These are phyloP conservation scores for Pseudonaja textilis DNA, from an alignment of 2,113 vertebrate genomes.

Conservation along the genomic window DNA sequence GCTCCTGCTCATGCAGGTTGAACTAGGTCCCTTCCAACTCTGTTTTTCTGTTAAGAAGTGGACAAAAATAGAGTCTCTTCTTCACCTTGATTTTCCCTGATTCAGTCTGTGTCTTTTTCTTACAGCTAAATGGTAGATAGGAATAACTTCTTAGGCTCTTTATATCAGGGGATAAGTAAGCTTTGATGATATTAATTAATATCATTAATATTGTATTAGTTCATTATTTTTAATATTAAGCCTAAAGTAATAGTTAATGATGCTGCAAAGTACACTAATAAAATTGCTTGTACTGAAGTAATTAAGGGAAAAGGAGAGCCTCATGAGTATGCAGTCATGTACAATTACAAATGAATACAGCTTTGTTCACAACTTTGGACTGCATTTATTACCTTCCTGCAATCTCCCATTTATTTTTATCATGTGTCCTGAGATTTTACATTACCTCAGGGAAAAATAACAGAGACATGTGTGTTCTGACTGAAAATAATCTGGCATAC, in stretches of 20 bases:
- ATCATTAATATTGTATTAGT: constrained; percentile 66
- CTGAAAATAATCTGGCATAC: neutral
- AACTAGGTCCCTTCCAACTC: neutral
- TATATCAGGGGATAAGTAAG: constrained; percentile 54
- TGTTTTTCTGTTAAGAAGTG: neutral
- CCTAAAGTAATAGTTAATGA: constrained; percentile 74
- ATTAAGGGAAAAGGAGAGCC: constrained; percentile 63
- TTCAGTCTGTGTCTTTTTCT: constrained; percentile 19
- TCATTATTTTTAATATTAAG: constrained; percentile 70
- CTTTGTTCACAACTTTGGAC: constrained; percentile 32
- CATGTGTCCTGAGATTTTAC: neutral
- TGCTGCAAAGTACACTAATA: constrained; percentile 75
- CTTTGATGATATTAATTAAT: constrained; percentile 53
- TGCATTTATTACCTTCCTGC: constrained; percentile 33
- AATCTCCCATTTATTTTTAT: constrained; percentile 13
- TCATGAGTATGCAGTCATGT: constrained; percentile 48
- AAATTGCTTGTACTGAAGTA: constrained; percentile 66
- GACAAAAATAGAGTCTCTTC: neutral
- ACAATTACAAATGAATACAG: constrained; percentile 46
- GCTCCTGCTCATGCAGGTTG: neutral
- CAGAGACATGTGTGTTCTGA: neutral
- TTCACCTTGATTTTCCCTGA: neutral
- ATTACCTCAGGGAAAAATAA: rapidly evolving
- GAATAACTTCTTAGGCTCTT: constrained; percentile 12
- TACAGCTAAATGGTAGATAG: constrained; percentile 19